Evolutionary conservation across 2,888 invertebrate species (phyloP).

Genomic region (Drosophila atroscutellata): DNA sequence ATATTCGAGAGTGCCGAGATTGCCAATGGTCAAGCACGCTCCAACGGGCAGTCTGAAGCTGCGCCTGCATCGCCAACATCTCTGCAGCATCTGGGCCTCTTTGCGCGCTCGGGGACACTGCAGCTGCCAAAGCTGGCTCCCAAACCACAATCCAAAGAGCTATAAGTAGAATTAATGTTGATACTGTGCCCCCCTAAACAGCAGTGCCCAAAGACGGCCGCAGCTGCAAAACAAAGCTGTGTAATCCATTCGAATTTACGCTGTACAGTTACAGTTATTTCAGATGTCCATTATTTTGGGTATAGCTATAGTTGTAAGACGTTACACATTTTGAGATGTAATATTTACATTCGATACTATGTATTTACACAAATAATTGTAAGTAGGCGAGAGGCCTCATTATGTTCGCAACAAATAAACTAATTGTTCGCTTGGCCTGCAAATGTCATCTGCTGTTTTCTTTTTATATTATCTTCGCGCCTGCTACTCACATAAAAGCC

Average conservation of each 20-base stretch:
- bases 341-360: conserved; percentile 43
- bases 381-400: conserved; percentile 4
- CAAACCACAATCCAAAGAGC: conserved; percentile 38
- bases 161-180: conserved; percentile 22
- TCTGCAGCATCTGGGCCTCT: conserved; percentile 36
- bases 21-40: conserved; percentile 3
- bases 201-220: conserved; percentile 49
- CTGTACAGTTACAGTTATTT: conserved; percentile 55
- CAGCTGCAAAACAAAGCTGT: conserved; percentile 33
- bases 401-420: conserved; percentile 13
- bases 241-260: conserved; percentile 54
- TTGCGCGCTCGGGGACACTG: conserved; percentile 40
- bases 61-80: conserved; percentile 21
- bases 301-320: conserved; percentile 27
- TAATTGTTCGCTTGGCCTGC: conserved; percentile 1
- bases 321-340: conserved; percentile 49
- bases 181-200: conserved; percentile 1
- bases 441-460: neutral
- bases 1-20: conserved; percentile 60
- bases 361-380: conserved; percentile 17
- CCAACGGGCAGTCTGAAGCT: conserved; percentile 35
- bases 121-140: conserved; percentile 56
- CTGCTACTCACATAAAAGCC: neutral
- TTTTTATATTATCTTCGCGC: neutral
- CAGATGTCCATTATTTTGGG: conserved; percentile 21